phyloP scores from a whole-genome alignment of 2,113 vertebrate species.

The Cyanoramphus novaezelandiae region DNA sequence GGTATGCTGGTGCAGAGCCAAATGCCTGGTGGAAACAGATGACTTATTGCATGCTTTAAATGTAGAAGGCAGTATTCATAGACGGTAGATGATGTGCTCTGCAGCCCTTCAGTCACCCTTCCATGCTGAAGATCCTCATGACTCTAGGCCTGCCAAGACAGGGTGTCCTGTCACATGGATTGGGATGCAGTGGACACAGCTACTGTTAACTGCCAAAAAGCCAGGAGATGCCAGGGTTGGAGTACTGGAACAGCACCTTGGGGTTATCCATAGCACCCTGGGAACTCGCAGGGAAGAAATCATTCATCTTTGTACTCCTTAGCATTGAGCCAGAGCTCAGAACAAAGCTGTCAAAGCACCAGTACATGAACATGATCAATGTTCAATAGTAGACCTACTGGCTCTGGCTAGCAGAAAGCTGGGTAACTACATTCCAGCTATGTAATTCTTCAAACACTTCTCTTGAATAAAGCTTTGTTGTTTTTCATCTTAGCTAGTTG shows the following conservation, averaged over 20 bases:
- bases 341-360: not conserved
- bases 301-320: not conserved
- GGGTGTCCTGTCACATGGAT: not conserved
- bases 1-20: accelerated
- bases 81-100: not conserved
- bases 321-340: not conserved
- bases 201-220: not conserved
- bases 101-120: accelerated
- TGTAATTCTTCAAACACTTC: not conserved
- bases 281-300: not conserved
- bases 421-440: not conserved
- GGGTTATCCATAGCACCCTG: no score
- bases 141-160: accelerated
- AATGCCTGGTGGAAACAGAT: not conserved
- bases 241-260: not conserved
- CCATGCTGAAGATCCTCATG: no score
- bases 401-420: not conserved
- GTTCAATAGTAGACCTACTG: not conserved
- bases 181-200: accelerated
- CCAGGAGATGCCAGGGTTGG: not conserved
- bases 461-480: not conserved
- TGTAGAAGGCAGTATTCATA: not conserved
- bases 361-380: not conserved
- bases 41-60: not conserved
- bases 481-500: not conserved